Percentiles rank a stretch among this genome's conserved stretches.
Conservation (phyloP, 2,797 vertebrate genomes). For the Margarornis squamiger region DNA sequence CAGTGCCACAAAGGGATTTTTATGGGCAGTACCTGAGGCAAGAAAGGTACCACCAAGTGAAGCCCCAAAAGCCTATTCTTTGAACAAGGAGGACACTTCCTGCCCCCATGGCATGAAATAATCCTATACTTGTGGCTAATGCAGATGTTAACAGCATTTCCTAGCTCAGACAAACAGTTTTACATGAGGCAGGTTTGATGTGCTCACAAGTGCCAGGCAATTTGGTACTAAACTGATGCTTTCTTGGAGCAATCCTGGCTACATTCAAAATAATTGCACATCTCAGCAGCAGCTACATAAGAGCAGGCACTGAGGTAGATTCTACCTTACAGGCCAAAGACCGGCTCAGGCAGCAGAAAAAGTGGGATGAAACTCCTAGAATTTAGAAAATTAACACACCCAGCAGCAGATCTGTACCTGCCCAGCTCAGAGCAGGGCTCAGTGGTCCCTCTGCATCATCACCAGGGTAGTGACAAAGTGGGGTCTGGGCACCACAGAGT, state of each 20-base stretch:
- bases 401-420: not conserved
- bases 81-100: not conserved
- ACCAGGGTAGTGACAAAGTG: not conserved
- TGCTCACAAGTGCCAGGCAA: not conserved
- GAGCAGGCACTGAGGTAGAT: not conserved
- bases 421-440: not conserved
- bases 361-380: not conserved
- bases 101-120: not conserved
- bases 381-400: not conserved
- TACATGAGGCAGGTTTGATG: not conserved
- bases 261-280: not conserved
- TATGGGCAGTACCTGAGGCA: not conserved
- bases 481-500: not conserved
- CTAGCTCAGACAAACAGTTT: not conserved
- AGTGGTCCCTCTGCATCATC: not conserved
- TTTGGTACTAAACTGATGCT: not conserved
- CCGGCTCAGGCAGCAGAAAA: not conserved
- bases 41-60: not conserved
- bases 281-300: not conserved
- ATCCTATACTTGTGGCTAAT: not conserved
- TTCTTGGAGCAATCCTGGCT: not conserved
- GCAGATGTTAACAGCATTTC: not conserved
- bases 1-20: not conserved
- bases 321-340: not conserved
- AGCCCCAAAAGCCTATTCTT: not conserved